Evolutionary conservation across 2,113 vertebrate genomes (phyloP).

Genomic region (Cephalopholis sonnerati): DNA sequence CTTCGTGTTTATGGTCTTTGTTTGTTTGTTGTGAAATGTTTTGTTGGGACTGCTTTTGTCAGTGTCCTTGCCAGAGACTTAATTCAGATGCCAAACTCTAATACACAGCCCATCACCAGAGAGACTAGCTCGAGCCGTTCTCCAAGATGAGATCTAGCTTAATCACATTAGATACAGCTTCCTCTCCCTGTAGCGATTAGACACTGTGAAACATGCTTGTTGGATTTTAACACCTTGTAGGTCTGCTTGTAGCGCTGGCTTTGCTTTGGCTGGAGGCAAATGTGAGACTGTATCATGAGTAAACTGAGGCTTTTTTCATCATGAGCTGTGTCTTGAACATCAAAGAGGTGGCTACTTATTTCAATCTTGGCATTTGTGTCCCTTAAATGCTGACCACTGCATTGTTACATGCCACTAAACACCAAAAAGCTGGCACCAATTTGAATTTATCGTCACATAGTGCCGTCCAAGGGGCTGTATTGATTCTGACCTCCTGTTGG

Average conservation of each 20-base stretch:
- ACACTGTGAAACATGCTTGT: slow-evolving; percentile 32
- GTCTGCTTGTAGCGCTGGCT: background rate
- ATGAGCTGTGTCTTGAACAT: background rate
- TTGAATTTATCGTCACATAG: slow-evolving; percentile 17
- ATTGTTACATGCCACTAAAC: slow-evolving; percentile 32
- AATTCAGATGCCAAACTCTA: slow-evolving; percentile 33
- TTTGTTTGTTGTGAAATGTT: slow-evolving; percentile 6
- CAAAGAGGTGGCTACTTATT: background rate
- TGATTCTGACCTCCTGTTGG: slow-evolving; percentile 12
- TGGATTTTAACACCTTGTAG: slow-evolving; percentile 31
- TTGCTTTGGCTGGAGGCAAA: slow-evolving; percentile 26
- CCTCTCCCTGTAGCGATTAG: slow-evolving; percentile 12
- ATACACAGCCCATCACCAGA: slow-evolving; percentile 30
- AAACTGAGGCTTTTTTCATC: background rate
- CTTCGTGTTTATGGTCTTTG: slow-evolving; percentile 18
- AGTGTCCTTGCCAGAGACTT: background rate
- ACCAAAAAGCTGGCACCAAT: slow-evolving; percentile 14
- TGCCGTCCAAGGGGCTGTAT: slow-evolving; percentile 1
- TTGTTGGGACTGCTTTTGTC: slow-evolving; percentile 1
- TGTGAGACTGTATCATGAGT: slow-evolving; percentile 1
- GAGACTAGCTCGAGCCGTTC: background rate
- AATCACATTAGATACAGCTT: slow-evolving; percentile 61
- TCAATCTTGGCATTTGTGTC: slow-evolving; percentile 2
- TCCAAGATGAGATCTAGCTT: slow-evolving; percentile 34
- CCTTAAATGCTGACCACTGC: background rate